Conservation (phyloP, 2,888 invertebrate species). For the Diarsia mendica region DNA sequence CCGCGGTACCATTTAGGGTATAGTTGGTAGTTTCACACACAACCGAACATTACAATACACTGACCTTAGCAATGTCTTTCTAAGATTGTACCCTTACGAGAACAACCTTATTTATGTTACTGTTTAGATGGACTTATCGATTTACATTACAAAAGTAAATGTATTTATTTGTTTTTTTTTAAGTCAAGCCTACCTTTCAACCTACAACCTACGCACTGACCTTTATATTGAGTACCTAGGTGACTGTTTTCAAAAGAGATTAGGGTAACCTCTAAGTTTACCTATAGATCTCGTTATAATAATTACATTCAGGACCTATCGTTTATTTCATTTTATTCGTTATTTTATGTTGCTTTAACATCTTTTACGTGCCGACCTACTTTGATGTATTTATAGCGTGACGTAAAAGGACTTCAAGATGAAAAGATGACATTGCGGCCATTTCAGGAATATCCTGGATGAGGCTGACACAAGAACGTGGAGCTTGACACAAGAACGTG, state of each 20-base stretch:
- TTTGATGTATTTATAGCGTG: neutral
- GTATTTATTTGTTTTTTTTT: constrained; percentile 6
- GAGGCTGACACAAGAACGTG: too few species aligned
- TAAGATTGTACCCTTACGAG: constrained; percentile 61
- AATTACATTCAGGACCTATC: neutral
- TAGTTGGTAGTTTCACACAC: constrained; percentile 76
- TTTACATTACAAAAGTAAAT: neutral
- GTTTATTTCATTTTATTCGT: constrained; percentile 18
- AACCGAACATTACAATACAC: constrained; percentile 78
- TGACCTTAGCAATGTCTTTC: constrained; percentile 70
- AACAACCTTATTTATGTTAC: constrained; percentile 1
- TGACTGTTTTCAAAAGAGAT: constrained; percentile 20
- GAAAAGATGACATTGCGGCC: too few species aligned
- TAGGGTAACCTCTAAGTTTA: constrained; percentile 11
- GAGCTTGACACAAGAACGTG: too few species aligned
- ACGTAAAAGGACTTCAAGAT: neutral
- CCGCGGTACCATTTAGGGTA: constrained; percentile 73
- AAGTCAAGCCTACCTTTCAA: neutral
- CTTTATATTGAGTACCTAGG: constrained; percentile 42
- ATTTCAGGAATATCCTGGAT: too few species aligned
- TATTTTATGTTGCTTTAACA: constrained; percentile 20
- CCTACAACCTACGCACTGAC: constrained; percentile 28
- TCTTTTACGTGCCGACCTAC: neutral
- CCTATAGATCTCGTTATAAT: constrained; percentile 22
- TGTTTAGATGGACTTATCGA: neutral